Conservation (phyloP, 2,888 invertebrate species). For the Synanthedon formicaeformis region DNA sequence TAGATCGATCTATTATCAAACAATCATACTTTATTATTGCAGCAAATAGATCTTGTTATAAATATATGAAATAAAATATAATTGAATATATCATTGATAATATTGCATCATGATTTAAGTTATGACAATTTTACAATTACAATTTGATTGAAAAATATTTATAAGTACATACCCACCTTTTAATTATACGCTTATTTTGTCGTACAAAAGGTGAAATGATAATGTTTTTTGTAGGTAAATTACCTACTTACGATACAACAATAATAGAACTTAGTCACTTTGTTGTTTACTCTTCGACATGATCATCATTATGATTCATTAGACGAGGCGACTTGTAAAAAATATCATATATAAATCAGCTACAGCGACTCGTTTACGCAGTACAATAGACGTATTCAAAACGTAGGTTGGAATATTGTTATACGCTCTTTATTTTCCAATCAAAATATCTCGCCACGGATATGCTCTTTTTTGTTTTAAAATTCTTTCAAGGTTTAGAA, state of each 20-base stretch:
- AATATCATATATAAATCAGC: conserved; percentile 2
- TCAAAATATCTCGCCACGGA: conserved; percentile 61
- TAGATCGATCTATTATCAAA: no score
- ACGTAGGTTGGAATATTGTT: conserved; percentile 17
- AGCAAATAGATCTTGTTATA: no score
- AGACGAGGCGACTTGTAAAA: background rate
- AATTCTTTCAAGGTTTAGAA: conserved; percentile 33
- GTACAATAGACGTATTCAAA: background rate
- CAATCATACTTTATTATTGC: no score
- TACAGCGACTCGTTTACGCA: background rate
- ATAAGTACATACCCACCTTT: no score
- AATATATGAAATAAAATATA: no score
- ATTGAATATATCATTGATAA: no score
- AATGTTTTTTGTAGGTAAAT: no score
- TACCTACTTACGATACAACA: background rate
- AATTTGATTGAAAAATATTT: no score
- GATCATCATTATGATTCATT: conserved; percentile 1
- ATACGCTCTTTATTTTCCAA: conserved; percentile 63
- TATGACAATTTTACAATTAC: no score
- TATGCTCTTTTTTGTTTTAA: conserved; percentile 36
- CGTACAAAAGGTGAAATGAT: no score
- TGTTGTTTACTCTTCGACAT: background rate
- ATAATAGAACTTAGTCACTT: background rate
- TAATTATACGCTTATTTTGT: no score
- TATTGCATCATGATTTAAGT: no score